Base-by-base conservation (phyloP, 2,797 vertebrate genomes). In the Clarias platycephalus region DNA sequence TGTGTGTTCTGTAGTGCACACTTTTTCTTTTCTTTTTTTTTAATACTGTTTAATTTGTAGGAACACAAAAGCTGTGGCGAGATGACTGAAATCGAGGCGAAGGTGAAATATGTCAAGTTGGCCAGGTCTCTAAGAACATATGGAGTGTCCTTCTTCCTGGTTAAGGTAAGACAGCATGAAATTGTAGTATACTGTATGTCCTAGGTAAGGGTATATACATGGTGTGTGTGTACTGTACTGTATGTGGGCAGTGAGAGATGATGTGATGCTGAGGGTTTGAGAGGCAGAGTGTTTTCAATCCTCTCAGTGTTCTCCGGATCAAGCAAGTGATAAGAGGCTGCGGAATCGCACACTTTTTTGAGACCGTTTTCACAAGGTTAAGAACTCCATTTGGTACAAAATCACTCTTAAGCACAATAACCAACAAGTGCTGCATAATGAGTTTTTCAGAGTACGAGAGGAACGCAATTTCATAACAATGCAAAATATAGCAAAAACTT, bases 81-180 rank as follows among this genome's bases (percentile, higher is more conserved):
- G 91, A 98, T 99, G 97, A 96, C 92, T 0, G 98, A 99, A 90
- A 99, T 99, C n/a, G 97, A 99, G 90, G 97, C 97, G 24, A 99
- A 99, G 90, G 98, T 98, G 88, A 99, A 99, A 87, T 99, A 99
- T 0, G 98, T 99, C 86, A 99, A 99, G 90, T 92, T 99, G 0
- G 98, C 98, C 10, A 95, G 98, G 10, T 99, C 98, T 37, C 93
- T 99, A 67, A 94, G 95, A 88, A 99, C 98, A 0, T 99, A 99
- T 0, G 98, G 98, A 0, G 98, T 99, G 77, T 99, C 98, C 0
- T 99, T 99, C 90, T 99, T 99, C 87, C 93, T 99, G 68, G 98
- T 99, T 4, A 99, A 99, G 96, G 98, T 99, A 94, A 93, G 74
- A 63, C 57, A 60, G 13, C 28, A 57, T 28, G 58, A 75, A 62